Percentiles rank a stretch among this genome's conserved stretches.
Evolutionary conservation across 2,113 vertebrate species (phyloP).

Genomic region (Poeciliopsis occidentalis): DNA sequence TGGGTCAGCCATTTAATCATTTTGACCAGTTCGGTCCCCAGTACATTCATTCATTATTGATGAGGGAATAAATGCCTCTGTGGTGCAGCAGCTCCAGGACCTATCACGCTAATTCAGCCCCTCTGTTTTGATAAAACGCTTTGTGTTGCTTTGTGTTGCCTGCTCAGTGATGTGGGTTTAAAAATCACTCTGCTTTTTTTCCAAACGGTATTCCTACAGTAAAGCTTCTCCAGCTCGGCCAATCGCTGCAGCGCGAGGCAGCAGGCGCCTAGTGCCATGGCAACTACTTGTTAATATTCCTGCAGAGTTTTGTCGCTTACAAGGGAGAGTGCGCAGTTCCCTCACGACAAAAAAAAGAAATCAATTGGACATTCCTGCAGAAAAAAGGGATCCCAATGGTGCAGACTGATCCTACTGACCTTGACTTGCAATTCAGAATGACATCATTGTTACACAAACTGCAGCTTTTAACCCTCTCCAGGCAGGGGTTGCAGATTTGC

Average conservation of each 20-base stretch:
- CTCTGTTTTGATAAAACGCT: slow-evolving; percentile 11
- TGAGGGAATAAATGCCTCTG: slow-evolving; percentile 57
- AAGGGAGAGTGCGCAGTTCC: slow-evolving; percentile 35
- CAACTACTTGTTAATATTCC: slow-evolving; percentile 81
- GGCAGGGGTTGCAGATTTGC: too few relatives aligned
- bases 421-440: slow-evolving; percentile 21
- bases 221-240: slow-evolving; percentile 35
- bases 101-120: slow-evolving; percentile 37
- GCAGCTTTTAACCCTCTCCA: too few relatives aligned
- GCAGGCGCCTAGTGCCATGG: slow-evolving; percentile 78
- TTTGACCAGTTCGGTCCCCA: slow-evolving; percentile 53
- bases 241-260: slow-evolving; percentile 63
- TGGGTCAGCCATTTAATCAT: slow-evolving; percentile 51
- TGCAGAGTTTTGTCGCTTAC: slow-evolving; percentile 66
- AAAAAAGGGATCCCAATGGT: slow-evolving; percentile 28
- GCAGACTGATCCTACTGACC: slow-evolving; percentile 8
- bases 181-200: slow-evolving; percentile 15
- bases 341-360: slow-evolving; percentile 43
- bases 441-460: neutral
- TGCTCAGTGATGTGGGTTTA: slow-evolving; percentile 13
- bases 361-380: slow-evolving; percentile 75
- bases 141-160: slow-evolving; percentile 18
- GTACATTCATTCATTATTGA: slow-evolving; percentile 64
- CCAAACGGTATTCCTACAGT: slow-evolving; percentile 44
- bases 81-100: slow-evolving; percentile 26